phyloP scores from a whole-genome alignment of 2,113 vertebrate species.

The Channa argus region DNA sequence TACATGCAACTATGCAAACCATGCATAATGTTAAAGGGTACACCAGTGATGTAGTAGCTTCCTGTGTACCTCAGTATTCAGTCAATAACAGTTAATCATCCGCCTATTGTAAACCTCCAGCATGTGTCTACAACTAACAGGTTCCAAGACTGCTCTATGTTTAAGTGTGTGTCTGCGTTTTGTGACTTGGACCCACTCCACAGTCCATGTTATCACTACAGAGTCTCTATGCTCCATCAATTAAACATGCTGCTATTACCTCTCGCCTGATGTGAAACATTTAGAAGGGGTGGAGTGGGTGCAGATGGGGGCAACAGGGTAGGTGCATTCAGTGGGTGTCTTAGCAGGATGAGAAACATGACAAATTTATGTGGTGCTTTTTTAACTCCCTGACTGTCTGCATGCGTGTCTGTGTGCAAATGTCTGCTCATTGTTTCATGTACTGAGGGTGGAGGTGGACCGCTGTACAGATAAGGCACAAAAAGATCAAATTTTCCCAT shows the following conservation, averaged over 20 bases:
- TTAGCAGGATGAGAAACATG: constrained; percentile 69
- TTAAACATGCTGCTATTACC: constrained; percentile 74
- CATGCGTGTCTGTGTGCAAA: constrained; percentile 42
- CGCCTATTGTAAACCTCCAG: constrained; percentile 17
- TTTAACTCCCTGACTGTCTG: constrained; percentile 62
- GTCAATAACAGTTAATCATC: constrained; percentile 27
- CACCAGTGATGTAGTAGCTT: not conserved
- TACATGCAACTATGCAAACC: constrained; percentile 29
- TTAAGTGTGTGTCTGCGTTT: constrained; percentile 15
- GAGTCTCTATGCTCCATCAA: constrained; percentile 62
- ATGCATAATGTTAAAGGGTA: constrained; percentile 30
- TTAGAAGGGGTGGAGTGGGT: constrained; percentile 48
- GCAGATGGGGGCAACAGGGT: constrained; percentile 31
- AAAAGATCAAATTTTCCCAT: constrained; percentile 23
- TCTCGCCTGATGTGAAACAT: constrained; percentile 70
- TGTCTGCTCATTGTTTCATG: constrained; percentile 64
- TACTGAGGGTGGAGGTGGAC: constrained; percentile 10
- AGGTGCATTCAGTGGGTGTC: constrained; percentile 45
- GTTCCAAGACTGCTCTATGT: constrained; percentile 10
- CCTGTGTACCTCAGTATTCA: not conserved
- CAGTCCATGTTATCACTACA: constrained; percentile 47
- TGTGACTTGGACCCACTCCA: constrained; percentile 34
- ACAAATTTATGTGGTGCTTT: constrained; percentile 73
- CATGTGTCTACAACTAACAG: constrained; percentile 21
- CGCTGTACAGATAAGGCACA: constrained; percentile 20